Evolutionary conservation across 2,113 vertebrate species (phyloP), one percentile per base, ranked within the genome.

Genomic region (Poeciliopsis prolifica): DNA sequence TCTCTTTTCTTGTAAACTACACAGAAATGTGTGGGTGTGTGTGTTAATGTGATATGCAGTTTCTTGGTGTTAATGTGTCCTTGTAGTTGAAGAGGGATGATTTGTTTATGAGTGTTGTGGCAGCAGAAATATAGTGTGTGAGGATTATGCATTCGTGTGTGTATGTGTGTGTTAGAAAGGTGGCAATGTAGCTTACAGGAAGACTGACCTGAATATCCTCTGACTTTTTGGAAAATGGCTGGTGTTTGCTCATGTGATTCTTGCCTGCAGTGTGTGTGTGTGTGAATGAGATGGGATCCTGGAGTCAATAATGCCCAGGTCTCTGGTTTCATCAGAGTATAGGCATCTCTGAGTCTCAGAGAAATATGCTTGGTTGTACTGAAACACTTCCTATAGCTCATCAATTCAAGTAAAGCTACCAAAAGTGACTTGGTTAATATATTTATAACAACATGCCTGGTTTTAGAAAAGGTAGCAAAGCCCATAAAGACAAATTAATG

Each of bases 191-290:
- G 30, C 40, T 40, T 8, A 61, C 24, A 71, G 54, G 10, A 42
- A 63, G 35, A 28, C 62, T 22, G 60, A 58, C 70, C 69, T 63
- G 28, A 15, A 61, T 77, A 66, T 78, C 58, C 9, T 77, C 6
- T 65, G 51, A 40, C 60, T 58, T 69, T 26, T 77, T 78, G 51
- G 61, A 77, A 70, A 84, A 77, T 77, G 81, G 77, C 77, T 76
- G 76, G 79, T 75, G 72, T 72, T 35, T 62, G 65, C 66, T 60
- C 26, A 66, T 60, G 31, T 37, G 66, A 61, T 62, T 69, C 37
- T 70, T 74, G 54, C 29, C 68, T 33, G 35, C 62, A 76, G 65
- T 26, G 0, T 80, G 28, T 31, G 28, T 31, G 19, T 71, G 42
- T 60, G 69, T 78, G 14, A 35, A 26, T 19, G 40, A 54, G 30